These are phyloP conservation scores for Drosophila guanche DNA, from an alignment of 1,140 invertebrate species.

Conservation along the genomic window DNA sequence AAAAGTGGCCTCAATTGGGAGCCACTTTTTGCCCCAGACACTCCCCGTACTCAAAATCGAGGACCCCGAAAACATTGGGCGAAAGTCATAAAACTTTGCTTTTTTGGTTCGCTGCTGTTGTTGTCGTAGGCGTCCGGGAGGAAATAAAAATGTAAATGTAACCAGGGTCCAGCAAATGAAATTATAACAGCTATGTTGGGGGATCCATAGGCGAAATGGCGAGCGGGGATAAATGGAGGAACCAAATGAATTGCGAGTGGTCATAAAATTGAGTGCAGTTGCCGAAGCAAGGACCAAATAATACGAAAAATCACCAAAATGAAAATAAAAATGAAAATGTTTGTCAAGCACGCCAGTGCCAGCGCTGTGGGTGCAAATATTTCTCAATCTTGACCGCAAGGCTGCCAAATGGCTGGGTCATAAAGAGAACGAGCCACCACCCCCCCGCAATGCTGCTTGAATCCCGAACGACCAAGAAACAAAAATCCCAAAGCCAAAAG, in stretches of 20 bases:
- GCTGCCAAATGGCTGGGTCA: slow-evolving; percentile 62
- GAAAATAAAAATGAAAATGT: slow-evolving; percentile 57
- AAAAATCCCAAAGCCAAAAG: slow-evolving; percentile 53
- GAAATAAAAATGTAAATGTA: slow-evolving; percentile 80
- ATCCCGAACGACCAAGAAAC: slow-evolving; percentile 38
- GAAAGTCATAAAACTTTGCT: slow-evolving; percentile 62
- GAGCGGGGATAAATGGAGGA: slow-evolving; percentile 7
- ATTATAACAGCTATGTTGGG: slow-evolving; percentile 54
- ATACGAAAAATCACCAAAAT: slow-evolving; percentile 22
- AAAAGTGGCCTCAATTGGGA: slow-evolving; percentile 37
- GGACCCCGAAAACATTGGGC: slow-evolving; percentile 39
- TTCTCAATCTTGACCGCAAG: slow-evolving; percentile 23
- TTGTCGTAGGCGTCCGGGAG: slow-evolving; percentile 51
- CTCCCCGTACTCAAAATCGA: slow-evolving; percentile 43
- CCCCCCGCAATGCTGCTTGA: neutral
- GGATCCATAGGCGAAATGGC: neutral
- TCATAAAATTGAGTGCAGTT: slow-evolving; percentile 76
- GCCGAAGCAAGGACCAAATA: slow-evolving; percentile 47
- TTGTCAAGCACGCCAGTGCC: slow-evolving; percentile 48
- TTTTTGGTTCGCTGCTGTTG: too few species aligned
- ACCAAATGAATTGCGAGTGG: slow-evolving; percentile 67
- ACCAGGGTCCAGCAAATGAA: slow-evolving; percentile 66
- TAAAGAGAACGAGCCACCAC: slow-evolving; percentile 36
- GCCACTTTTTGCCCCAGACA: neutral
- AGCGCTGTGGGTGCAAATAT: neutral